Percentiles rank a stretch among this genome's conserved stretches.
phyloP scores from a whole-genome alignment of 2,888 invertebrate genomes.

The Mactromeris polynyma region DNA sequence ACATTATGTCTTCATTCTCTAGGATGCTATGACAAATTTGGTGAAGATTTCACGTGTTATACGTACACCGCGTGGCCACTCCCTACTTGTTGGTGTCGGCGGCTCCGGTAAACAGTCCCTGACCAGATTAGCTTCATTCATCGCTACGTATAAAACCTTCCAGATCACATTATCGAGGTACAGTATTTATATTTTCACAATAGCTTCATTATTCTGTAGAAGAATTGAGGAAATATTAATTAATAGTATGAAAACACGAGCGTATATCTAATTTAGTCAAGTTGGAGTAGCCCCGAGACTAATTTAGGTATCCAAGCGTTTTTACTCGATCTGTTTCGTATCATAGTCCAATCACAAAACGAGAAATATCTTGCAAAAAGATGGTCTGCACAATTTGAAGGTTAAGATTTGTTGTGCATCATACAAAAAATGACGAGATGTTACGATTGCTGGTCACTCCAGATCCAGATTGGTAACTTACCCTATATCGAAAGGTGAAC shows the following conservation, averaged over 20 bases:
- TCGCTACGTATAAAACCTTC: conserved; percentile 98
- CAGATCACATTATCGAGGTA: conserved; percentile 96
- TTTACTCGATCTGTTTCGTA: too few species aligned
- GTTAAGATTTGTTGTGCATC: too few species aligned
- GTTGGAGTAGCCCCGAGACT: too few species aligned
- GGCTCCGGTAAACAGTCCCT: conserved; percentile 99
- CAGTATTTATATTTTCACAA: background rate
- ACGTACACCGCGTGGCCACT: conserved; percentile 97
- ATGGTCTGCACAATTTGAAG: too few species aligned
- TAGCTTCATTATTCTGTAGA: background rate
- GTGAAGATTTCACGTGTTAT: conserved; percentile 98
- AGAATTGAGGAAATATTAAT: background rate
- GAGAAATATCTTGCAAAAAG: too few species aligned
- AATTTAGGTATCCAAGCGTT: too few species aligned
- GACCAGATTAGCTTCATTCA: conserved; percentile 97
- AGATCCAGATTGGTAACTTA: too few species aligned
- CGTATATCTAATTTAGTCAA: too few species aligned
- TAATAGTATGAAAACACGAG: background rate
- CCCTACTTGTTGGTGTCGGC: conserved; percentile 98
- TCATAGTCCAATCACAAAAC: too few species aligned
- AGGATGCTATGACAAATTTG: conserved; percentile 97
- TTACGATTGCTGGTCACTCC: too few species aligned
- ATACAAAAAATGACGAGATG: too few species aligned
- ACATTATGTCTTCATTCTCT: background rate
- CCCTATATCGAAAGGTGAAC: too few species aligned